phyloP scores from a whole-genome alignment of 2,888 invertebrate genomes.

The Ennomos erosarius region DNA sequence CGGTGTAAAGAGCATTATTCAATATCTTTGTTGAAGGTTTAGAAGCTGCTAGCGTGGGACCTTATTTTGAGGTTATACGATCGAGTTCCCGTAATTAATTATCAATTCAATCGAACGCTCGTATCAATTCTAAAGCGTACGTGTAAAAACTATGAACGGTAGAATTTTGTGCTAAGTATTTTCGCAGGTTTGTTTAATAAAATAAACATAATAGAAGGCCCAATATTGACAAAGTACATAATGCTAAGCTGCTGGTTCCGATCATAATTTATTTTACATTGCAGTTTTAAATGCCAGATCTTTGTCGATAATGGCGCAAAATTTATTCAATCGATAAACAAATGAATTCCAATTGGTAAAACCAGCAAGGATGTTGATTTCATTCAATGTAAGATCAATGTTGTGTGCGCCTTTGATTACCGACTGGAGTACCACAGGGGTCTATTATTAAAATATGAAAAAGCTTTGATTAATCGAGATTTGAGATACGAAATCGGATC shows the following conservation, averaged over 20 bases:
- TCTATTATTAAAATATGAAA: constrained; percentile 36
- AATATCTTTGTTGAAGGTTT: constrained; percentile 7
- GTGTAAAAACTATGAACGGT: constrained; percentile 58
- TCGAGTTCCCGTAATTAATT: constrained; percentile 67
- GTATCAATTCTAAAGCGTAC: constrained; percentile 60
- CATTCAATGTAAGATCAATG: constrained; percentile 19
- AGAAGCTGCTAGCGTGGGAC: constrained; percentile 62
- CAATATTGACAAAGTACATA: constrained; percentile 7
- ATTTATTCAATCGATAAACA: constrained; percentile 32
- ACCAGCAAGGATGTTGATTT: constrained; percentile 24
- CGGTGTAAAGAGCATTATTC: constrained; percentile 47
- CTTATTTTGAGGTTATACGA: constrained; percentile 71
- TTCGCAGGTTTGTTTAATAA: constrained; percentile 33
- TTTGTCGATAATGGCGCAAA: constrained; percentile 12
- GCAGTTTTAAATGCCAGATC: constrained; percentile 25
- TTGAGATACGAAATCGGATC: constrained; percentile 39
- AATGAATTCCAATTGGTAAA: constrained; percentile 29
- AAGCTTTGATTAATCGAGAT: constrained; percentile 43
- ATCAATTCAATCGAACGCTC: constrained; percentile 60
- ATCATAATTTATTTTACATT: constrained; percentile 18
- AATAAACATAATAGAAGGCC: neutral
- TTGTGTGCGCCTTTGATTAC: constrained; percentile 20
- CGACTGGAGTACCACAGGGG: constrained; percentile 30
- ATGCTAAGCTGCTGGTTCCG: constrained; percentile 1
- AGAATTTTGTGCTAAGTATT: constrained; percentile 52